These are phyloP conservation scores for Nestor notabilis DNA, from an alignment of 2,113 vertebrate genomes.

Conservation along the genomic window DNA sequence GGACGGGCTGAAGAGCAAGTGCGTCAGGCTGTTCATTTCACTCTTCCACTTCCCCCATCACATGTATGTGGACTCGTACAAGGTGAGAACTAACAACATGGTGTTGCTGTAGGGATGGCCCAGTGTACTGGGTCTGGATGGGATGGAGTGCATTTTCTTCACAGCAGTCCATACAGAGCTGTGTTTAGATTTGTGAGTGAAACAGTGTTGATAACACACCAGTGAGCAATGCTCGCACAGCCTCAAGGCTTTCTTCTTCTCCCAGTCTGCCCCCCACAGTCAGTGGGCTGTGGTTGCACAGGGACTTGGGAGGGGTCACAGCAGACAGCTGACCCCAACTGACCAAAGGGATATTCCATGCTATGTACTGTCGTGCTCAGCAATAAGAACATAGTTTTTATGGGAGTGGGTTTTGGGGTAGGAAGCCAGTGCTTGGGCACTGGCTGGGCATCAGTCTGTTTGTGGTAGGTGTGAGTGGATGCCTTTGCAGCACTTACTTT, in stretches of 20 bases:
- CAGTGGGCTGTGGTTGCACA: too few relatives aligned
- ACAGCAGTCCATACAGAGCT: fast-evolving
- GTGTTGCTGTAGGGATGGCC: background rate
- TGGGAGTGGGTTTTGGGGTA: background rate
- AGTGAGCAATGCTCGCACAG: background rate
- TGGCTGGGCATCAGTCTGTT: background rate
- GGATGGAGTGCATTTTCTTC: background rate
- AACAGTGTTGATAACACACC: fast-evolving
- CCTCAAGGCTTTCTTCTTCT: background rate
- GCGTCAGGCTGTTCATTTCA: slow-evolving; percentile 87
- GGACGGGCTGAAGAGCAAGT: slow-evolving; percentile 87
- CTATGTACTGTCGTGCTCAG: background rate
- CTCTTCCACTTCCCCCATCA: slow-evolving; percentile 90
- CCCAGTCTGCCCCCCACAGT: background rate
- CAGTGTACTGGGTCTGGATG: background rate
- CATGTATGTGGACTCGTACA: slow-evolving; percentile 84
- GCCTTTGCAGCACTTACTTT: background rate
- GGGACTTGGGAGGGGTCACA: background rate
- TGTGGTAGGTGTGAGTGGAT: background rate
- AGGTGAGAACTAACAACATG: slow-evolving; percentile 68
- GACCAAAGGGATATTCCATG: background rate
- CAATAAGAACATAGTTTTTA: background rate
- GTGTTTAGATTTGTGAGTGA: background rate
- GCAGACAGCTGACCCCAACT: background rate
- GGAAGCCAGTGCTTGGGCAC: background rate